Base-by-base conservation (phyloP, 2,888 invertebrate species). In the Alentia gelatinosa region DNA sequence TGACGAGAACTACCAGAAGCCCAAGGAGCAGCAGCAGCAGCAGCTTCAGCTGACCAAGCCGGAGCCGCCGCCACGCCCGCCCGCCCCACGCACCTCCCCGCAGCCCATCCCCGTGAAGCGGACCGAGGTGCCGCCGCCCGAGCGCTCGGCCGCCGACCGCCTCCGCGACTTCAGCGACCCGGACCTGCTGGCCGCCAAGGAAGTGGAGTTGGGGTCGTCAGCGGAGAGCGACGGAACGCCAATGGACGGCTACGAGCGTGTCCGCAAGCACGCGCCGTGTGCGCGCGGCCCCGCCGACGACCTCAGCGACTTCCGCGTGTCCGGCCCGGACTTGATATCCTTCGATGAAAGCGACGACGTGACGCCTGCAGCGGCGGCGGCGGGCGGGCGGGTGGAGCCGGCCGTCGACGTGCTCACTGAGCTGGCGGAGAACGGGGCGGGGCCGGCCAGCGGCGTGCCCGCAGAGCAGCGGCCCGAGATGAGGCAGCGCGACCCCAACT, bases 401-500 rank as follows among this genome's bases (percentile, higher is more conserved):
- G 89, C 89, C 75, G 63, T 63, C 23, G 74, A 74, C 39, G 89
- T 30, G 19, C 30, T 74, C 23, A 40, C 39, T 23, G 89, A 89
- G 42, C 4, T 19, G 30, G 40, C 30, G 7, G 30, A n/a, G 19
- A 40, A n/a, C 35, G 47, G 30, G 7, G 23, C 15, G 23, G 86
- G 26, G 15, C n/a, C 1, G 37, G 68, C 30, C 4, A 19, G 40
- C 23, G 42, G 42, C 1, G 19, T 4, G 79, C 79, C 30, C 7
- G 39, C 37, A 1, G 39, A n/a, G 5, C 37, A 33, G 19, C 39
- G 42, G 40, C 74, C 19, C 15, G 40, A 90, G n/a, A 12, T 19
- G 23, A 40, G 50, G 3, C 35, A 39, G 97, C 98, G 98, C 97
- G 98, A 98, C 1, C 98, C 98, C 95, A 98, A 98, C 0, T 98